Conservation (phyloP, 2,888 invertebrate genomes). For the Apodemia mormo region DNA sequence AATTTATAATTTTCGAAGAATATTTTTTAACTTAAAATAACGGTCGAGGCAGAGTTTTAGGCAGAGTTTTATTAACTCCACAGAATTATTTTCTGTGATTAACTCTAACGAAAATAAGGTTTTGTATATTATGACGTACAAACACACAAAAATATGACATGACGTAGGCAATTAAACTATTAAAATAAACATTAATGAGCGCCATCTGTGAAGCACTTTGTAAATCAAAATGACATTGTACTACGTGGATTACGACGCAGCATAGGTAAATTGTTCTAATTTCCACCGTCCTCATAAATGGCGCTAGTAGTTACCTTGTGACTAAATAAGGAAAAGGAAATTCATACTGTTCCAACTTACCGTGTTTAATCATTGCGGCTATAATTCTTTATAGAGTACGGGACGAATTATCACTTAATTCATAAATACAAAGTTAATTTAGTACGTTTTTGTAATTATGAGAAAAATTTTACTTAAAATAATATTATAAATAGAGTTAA, state of each 20-base stretch:
- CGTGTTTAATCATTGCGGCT: constrained; percentile 60
- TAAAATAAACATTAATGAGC: constrained; percentile 28
- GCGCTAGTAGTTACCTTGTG: constrained; percentile 44
- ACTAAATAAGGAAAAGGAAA: constrained; percentile 39
- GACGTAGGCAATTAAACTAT: no score
- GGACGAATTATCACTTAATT: constrained; percentile 30
- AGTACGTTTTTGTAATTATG: neutral
- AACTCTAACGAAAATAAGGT: no score
- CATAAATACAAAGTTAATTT: constrained; percentile 25
- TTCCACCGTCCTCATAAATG: constrained; percentile 33
- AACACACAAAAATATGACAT: no score
- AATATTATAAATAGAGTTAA: constrained; percentile 42
- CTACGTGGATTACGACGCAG: neutral
- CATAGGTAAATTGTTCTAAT: constrained; percentile 26
- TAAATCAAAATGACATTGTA: neutral
- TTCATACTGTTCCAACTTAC: constrained; percentile 50
- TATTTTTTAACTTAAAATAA: no score
- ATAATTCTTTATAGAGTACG: neutral
- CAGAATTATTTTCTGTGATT: no score
- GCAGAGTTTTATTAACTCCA: no score
- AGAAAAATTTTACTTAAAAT: constrained; percentile 32
- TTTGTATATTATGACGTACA: no score
- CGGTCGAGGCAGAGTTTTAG: no score
- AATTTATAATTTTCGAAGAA: no score
- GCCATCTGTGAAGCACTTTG: constrained; percentile 46